Evolutionary conservation across 2,797 vertebrate species (phyloP).

Genomic region (Onychomys arenicola): DNA sequence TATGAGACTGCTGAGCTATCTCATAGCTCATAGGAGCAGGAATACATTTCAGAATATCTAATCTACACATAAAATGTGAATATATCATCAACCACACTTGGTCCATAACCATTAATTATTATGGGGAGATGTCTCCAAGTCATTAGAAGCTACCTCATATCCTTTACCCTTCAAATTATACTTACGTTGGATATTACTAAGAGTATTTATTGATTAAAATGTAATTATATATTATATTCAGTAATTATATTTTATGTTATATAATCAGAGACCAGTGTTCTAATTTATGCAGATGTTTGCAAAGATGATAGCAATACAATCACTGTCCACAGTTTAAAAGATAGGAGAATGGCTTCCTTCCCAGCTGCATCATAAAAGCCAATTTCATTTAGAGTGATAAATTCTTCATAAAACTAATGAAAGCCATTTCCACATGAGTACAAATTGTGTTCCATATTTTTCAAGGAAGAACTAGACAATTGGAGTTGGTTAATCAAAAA

Average conservation of each 20-base stretch:
- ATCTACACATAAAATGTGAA: background rate
- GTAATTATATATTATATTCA: background rate
- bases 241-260: background rate
- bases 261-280: background rate
- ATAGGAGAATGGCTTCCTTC: background rate
- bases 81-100: background rate
- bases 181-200: background rate
- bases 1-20: background rate
- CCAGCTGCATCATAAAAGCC: conserved; percentile 19
- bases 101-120: conserved; percentile 20
- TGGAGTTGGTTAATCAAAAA: background rate
- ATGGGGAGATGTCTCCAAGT: conserved; percentile 7
- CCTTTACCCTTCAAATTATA: conserved; percentile 4
- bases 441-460: background rate
- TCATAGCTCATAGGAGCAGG: background rate
- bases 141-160: conserved; percentile 30
- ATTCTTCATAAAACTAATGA: background rate
- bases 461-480: background rate
- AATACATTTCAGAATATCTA: conserved; percentile 28
- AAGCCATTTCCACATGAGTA: background rate
- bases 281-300: conserved; percentile 20
- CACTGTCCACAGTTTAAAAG: background rate
- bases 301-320: conserved; percentile 12
- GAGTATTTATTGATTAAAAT: background rate
- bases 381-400: background rate